A percentile compares a stretch with the other conserved stretches of the same genome.
phyloP scores from a whole-genome alignment of 2,113 vertebrate genomes.

The Edolisoma coerulescens region DNA sequence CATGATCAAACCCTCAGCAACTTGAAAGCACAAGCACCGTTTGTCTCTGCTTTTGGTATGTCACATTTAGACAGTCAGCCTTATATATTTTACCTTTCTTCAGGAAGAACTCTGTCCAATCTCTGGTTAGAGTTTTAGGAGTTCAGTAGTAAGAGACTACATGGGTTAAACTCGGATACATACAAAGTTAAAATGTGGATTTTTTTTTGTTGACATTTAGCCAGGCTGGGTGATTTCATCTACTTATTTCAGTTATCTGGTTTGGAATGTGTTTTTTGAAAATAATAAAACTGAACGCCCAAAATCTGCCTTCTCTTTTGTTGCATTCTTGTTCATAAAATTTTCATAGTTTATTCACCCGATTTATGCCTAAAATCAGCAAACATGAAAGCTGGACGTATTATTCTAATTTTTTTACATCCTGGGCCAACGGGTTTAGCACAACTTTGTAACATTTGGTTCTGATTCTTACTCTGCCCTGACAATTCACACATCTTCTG shows the following conservation, averaged over 20 bases:
- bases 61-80: neutral
- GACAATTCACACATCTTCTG: neutral
- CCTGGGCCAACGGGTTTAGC: neutral
- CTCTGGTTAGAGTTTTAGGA: neutral
- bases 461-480: neutral
- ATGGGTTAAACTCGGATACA: neutral
- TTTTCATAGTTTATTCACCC: neutral
- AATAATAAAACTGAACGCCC: neutral
- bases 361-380: neutral
- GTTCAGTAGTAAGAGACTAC: accelerated
- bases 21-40: neutral
- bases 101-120: neutral
- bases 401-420: neutral
- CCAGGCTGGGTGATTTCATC: neutral
- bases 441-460: neutral
- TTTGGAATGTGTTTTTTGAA: neutral
- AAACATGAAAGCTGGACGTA: neutral
- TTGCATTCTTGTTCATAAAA: neutral
- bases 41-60: neutral
- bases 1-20: neutral
- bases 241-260: neutral
- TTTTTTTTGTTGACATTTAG: neutral
- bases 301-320: neutral
- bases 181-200: neutral
- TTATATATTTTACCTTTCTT: neutral